A percentile compares a stretch with the other conserved stretches of the same genome.
Conservation (phyloP, 2,113 vertebrate species). For the Nycticorax nycticorax region DNA sequence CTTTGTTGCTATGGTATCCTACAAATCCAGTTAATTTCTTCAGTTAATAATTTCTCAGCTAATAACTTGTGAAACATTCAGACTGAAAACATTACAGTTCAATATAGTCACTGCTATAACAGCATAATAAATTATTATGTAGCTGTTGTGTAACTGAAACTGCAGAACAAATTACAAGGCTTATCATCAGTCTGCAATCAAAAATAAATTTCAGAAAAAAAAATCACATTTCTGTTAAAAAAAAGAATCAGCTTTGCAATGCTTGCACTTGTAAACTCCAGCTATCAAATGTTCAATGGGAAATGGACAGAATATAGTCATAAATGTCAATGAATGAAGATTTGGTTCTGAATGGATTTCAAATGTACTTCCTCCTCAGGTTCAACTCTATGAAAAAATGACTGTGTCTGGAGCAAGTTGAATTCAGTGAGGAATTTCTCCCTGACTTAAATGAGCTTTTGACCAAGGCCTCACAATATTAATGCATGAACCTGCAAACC, state of each 20-base stretch:
- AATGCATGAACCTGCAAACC: constrained; percentile 48
- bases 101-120: neutral
- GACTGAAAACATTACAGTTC: neutral
- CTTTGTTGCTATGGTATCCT: constrained; percentile 15
- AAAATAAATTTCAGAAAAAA: constrained; percentile 14
- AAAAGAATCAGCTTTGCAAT: neutral
- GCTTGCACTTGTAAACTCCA: neutral
- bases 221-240: neutral
- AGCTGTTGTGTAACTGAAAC: constrained; percentile 20
- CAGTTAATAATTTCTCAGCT: constrained; percentile 18
- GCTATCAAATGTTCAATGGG: neutral
- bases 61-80: neutral
- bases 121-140: neutral
- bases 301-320: constrained; percentile 12
- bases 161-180: constrained; percentile 6
- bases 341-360: constrained; percentile 35
- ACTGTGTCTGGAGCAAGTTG: neutral
- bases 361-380: neutral
- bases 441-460: constrained; percentile 52
- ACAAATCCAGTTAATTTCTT: constrained; percentile 26
- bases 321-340: constrained; percentile 26
- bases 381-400: constrained; percentile 22
- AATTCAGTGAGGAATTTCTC: constrained; percentile 48
- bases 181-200: constrained; percentile 23
- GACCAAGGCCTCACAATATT: constrained; percentile 35